Evolutionary conservation across 2,888 invertebrate genomes (phyloP).

Genomic region (Chouioia cunea): DNA sequence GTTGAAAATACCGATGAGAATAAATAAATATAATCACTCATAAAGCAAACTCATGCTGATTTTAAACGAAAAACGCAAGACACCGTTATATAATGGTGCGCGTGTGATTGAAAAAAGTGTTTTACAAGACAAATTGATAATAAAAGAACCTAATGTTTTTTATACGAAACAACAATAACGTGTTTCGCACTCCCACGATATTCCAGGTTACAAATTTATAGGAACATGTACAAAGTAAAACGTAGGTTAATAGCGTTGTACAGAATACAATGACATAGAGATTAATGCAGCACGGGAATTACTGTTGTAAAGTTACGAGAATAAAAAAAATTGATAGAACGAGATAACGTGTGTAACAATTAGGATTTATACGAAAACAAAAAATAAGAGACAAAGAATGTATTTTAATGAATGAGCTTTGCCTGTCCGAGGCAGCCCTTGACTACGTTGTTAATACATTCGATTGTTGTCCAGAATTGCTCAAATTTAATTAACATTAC

Average conservation of each 20-base stretch:
- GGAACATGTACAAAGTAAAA: constrained; percentile 47
- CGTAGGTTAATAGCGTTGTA: constrained; percentile 62
- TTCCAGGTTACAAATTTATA: constrained; percentile 31
- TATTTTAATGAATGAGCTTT: constrained; percentile 64
- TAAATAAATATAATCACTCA: no score
- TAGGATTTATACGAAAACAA: constrained; percentile 51
- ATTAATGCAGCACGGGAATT: constrained; percentile 44
- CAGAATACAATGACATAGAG: constrained; percentile 59
- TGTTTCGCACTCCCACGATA: constrained; percentile 22
- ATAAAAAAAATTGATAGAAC: constrained; percentile 49
- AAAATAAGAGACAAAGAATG: constrained; percentile 51
- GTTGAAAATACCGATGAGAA: no score
- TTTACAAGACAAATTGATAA: background rate
- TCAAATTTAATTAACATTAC: background rate
- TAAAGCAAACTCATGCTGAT: no score
- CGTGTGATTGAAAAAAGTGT: no score
- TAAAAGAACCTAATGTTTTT: constrained; percentile 31
- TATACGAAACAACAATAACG: constrained; percentile 38
- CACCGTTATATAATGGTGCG: no score
- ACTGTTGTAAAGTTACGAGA: constrained; percentile 55
- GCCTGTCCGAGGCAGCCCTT: constrained; percentile 57
- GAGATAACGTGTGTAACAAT: constrained; percentile 48
- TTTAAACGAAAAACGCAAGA: no score
- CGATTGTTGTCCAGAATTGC: constrained; percentile 49
- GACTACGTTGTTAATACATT: constrained; percentile 56